These are phyloP conservation scores for Microtus pennsylvanicus DNA, from an alignment of 2,113 vertebrate genomes.

Conservation along the genomic window DNA sequence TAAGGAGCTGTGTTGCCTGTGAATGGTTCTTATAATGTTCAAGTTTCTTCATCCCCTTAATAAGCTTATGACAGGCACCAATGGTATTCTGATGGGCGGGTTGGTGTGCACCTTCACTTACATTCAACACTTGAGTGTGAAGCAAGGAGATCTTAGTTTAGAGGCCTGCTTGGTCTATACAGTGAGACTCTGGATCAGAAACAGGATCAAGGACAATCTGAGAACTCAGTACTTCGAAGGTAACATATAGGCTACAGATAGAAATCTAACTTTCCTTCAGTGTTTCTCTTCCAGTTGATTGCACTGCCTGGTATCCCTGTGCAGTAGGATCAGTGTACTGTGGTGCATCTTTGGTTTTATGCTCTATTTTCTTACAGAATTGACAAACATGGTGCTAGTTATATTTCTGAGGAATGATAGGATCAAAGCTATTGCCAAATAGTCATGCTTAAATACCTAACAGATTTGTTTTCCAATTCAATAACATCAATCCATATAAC, in stretches of 20 bases:
- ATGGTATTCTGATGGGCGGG: not conserved
- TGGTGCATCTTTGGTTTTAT: not conserved
- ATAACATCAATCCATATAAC: not conserved
- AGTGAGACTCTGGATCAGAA: not conserved
- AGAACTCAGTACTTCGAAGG: slow-evolving; percentile 27
- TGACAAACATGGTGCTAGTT: not conserved
- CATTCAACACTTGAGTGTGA: not conserved
- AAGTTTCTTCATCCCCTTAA: not conserved
- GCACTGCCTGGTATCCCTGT: not conserved
- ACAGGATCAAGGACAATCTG: not conserved
- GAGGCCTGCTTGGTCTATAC: not conserved
- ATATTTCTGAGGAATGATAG: not conserved
- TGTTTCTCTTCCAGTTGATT: not conserved
- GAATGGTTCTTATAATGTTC: not conserved
- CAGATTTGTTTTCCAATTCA: not conserved
- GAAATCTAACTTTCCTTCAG: not conserved
- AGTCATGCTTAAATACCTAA: not conserved
- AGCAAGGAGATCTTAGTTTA: not conserved
- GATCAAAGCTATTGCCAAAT: not conserved
- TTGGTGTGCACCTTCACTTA: not conserved
- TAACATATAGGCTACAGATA: slow-evolving; percentile 16
- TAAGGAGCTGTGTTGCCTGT: not conserved
- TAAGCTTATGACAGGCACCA: not conserved
- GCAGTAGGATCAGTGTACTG: not conserved
- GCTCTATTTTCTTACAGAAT: not conserved